Conservation (phyloP, 1,140 invertebrate genomes). For the Heliconius hewitsoni region DNA sequence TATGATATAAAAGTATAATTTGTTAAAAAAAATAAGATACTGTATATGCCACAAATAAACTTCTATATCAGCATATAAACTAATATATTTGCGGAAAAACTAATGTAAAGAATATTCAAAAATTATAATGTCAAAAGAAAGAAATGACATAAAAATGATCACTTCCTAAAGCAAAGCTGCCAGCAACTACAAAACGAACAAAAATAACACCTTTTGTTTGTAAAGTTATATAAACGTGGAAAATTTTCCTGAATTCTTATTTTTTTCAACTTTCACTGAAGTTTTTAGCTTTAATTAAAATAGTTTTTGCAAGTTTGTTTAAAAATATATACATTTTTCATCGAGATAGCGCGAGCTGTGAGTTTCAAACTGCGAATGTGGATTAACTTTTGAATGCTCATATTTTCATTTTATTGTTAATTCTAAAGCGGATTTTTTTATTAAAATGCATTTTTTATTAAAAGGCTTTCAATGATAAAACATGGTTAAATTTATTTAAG, state of each 20-base stretch:
- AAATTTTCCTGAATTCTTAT: slow-evolving; percentile 26
- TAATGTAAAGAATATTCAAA: neutral
- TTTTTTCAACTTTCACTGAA: slow-evolving; percentile 22
- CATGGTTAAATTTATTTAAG: neutral
- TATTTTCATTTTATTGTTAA: slow-evolving; percentile 12
- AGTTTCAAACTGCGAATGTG: slow-evolving; percentile 17
- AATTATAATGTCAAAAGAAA: neutral
- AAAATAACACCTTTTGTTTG: slow-evolving; percentile 19
- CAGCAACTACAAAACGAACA: neutral
- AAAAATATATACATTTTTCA: slow-evolving; percentile 24
- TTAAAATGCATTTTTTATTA: neutral
- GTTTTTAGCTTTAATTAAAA: slow-evolving; percentile 36
- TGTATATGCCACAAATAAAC: too few relatives aligned
- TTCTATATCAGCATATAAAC: neutral
- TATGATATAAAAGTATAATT: too few relatives aligned
- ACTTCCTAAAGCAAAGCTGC: slow-evolving; percentile 7
- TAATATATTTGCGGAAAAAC: neutral
- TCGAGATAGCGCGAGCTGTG: slow-evolving; percentile 19
- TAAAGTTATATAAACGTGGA: slow-evolving; percentile 29
- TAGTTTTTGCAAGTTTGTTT: slow-evolving; percentile 33
- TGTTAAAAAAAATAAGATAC: too few relatives aligned
- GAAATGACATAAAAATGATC: slow-evolving; percentile 5
- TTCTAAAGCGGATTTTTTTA: neutral
- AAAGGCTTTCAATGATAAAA: neutral
- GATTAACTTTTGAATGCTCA: slow-evolving; percentile 21